A percentile compares a stretch with the other conserved stretches of the same genome.
Conservation (phyloP, 2,888 invertebrate species). For the Melipona beecheii region DNA sequence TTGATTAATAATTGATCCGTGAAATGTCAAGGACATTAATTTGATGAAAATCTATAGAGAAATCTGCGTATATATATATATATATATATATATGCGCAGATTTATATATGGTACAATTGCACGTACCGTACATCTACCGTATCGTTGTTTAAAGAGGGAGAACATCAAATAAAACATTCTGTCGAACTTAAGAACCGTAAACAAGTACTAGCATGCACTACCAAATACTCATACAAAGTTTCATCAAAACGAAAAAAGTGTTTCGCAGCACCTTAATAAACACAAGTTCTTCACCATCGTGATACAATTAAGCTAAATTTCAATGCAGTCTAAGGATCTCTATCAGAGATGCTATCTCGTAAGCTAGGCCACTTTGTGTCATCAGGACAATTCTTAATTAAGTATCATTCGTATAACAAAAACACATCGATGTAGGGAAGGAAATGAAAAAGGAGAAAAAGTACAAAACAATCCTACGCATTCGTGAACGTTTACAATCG, state of each 20-base stretch:
- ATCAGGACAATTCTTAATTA: conserved; percentile 18
- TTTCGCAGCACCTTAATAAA: conserved; percentile 60
- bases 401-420: conserved; percentile 16
- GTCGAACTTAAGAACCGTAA: conserved; percentile 36
- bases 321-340: conserved; percentile 56
- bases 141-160: conserved; percentile 24
- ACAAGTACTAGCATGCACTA: conserved; percentile 68
- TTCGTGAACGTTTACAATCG: conserved; percentile 16
- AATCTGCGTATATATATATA: background rate
- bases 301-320: conserved; percentile 45
- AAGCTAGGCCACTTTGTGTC: conserved; percentile 40
- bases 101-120: conserved; percentile 35
- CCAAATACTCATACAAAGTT: conserved; percentile 40
- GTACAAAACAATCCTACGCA: conserved; percentile 4
- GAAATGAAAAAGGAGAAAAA: background rate
- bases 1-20: conserved; percentile 20
- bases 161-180: conserved; percentile 30
- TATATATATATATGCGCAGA: too few relatives aligned
- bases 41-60: conserved; percentile 12
- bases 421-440: conserved; percentile 7
- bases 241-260: conserved; percentile 36
- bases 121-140: conserved; percentile 16
- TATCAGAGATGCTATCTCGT: conserved; percentile 14
- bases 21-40: conserved; percentile 40
- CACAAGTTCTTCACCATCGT: conserved; percentile 27